Conservation (phyloP, 2,113 vertebrate genomes). For the Microcebus ravelobensis region DNA sequence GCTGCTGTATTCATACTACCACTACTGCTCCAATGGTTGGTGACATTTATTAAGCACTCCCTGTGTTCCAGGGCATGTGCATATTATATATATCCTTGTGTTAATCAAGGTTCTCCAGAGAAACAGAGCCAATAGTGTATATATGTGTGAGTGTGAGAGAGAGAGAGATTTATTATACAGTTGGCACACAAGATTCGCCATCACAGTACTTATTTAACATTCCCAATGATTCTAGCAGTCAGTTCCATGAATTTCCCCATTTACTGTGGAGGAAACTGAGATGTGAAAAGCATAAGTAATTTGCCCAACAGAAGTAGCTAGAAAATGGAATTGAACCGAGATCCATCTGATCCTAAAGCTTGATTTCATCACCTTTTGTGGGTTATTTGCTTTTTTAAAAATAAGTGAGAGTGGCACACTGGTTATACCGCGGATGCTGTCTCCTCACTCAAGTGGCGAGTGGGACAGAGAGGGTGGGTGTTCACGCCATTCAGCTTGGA, state of each 20-base stretch:
- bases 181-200: not conserved
- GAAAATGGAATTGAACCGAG: not conserved
- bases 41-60: not conserved
- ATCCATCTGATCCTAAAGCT: not conserved
- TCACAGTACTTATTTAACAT: not conserved
- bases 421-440: not conserved
- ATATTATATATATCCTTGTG: not conserved
- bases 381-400: not conserved
- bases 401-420: not conserved
- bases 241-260: not conserved
- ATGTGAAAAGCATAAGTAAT: not conserved
- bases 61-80: not conserved
- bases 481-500: too few relatives aligned
- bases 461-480: fast-evolving
- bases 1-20: too few relatives aligned
- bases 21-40: not conserved
- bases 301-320: not conserved
- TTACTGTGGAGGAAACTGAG: not conserved
- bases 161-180: not conserved
- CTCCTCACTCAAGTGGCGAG: not conserved
- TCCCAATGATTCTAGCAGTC: not conserved
- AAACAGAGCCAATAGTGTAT: not conserved
- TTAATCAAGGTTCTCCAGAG: not conserved
- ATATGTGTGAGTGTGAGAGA: not conserved
- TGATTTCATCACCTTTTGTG: not conserved